Base-by-base conservation (phyloP, 2,113 vertebrate genomes). In the Indri indri region DNA sequence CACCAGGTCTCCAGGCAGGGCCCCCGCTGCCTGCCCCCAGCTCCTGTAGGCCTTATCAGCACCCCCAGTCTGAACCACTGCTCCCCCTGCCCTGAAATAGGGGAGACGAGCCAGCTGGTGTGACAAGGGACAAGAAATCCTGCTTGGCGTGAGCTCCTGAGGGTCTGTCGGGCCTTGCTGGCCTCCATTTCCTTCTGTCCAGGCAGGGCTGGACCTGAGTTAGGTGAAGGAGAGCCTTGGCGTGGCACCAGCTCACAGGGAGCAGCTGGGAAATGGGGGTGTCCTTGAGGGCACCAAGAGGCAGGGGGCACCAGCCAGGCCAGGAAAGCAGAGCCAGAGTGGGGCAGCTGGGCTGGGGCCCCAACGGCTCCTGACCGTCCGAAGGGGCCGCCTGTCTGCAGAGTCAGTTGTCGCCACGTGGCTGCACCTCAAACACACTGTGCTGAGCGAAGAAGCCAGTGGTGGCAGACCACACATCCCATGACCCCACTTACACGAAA, bases 1-100 rank as follows among this genome's bases (percentile, higher is more conserved):
- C 8, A 2, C 18, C 0, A 7, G 2, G 10, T 52, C 71, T 22
- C 25, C 22, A 0, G 2, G 47, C 1, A 10, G 40, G 0, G 5
- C n/a, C 52, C 23, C 52, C 14, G 2, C n/a, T 32, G 73, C n/a
- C n/a, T 18, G 40, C 76, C 30, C 3, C 0, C 8, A 16, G 27
- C 42, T 57, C 22, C n/a, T 2, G 34, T 6, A 30, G 61, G 27
- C 34, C 40, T 65, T 22, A 4, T 1, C 17, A 2, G 11, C 18
- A 18, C 5, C n/a, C 79, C 30, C 2, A 47, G 4, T 20, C 40
- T 10, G 12, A 76, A 17, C 27, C 73, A 47, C 63, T 18, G 77
- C 50, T 23, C 18, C 77, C 4, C 77, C 6, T 34, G 30, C 3
- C 8, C 0, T 25, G 37, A 13, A 47, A 50, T 7, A 10, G 40